phyloP scores from a whole-genome alignment of 2,797 vertebrate species.

The Molossus alvarezi region DNA sequence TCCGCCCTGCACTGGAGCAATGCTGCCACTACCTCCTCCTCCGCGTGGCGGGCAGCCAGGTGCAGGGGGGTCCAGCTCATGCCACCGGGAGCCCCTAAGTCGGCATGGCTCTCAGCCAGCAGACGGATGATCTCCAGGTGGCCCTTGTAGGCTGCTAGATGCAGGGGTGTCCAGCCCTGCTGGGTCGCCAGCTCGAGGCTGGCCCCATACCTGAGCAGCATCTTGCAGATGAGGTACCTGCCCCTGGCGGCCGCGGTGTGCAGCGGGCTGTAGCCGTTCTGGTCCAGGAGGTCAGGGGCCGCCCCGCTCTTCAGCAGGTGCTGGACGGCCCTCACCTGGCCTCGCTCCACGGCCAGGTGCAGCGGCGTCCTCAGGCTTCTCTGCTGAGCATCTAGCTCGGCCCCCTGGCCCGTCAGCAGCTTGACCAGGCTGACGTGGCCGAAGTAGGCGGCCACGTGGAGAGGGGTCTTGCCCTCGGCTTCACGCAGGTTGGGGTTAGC shows the following conservation, averaged over 20 bases:
- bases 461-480: slow-evolving; percentile 89
- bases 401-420: slow-evolving; percentile 92
- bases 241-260: slow-evolving; percentile 92
- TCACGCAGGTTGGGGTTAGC: slow-evolving; percentile 85
- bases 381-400: slow-evolving; percentile 91
- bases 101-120: slow-evolving; percentile 89
- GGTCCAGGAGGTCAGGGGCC: slow-evolving; percentile 87
- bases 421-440: slow-evolving; percentile 93
- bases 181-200: slow-evolving; percentile 88
- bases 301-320: slow-evolving; percentile 90
- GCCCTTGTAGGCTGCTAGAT: slow-evolving; percentile 93
- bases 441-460: slow-evolving; percentile 93
- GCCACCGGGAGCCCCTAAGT: slow-evolving; percentile 89
- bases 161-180: slow-evolving; percentile 94
- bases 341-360: slow-evolving; percentile 92
- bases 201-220: slow-evolving; percentile 91
- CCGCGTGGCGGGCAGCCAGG: slow-evolving; percentile 91
- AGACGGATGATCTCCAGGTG: slow-evolving; percentile 90
- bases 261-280: slow-evolving; percentile 91
- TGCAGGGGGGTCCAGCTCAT: slow-evolving; percentile 94
- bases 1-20: slow-evolving; percentile 91
- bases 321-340: slow-evolving; percentile 93
- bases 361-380: slow-evolving; percentile 90
- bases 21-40: slow-evolving; percentile 87
- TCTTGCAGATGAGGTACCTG: slow-evolving; percentile 93